These are phyloP conservation scores for Falco berigora DNA, from an alignment of 2,797 vertebrate species.

Conservation along the genomic window DNA sequence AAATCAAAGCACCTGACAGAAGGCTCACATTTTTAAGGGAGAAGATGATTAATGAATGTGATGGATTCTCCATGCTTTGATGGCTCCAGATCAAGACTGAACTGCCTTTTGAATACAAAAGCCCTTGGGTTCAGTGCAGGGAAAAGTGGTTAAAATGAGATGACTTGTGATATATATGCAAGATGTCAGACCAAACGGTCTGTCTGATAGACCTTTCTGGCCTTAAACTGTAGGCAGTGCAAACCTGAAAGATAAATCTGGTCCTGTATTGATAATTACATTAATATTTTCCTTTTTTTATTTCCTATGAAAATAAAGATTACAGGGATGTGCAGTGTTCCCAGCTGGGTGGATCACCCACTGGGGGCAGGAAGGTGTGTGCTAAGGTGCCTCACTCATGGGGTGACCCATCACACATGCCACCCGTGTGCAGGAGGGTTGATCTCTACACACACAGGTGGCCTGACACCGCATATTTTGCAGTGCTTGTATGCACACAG, in stretches of 20 bases:
- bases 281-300: background rate
- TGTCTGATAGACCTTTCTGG: background rate
- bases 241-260: background rate
- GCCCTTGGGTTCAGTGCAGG: background rate
- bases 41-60: background rate
- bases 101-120: background rate
- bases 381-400: accelerated
- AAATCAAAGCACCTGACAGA: background rate
- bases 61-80: constrained; percentile 5
- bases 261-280: background rate
- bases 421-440: accelerated
- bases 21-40: background rate
- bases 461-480: background rate
- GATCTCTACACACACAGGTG: background rate
- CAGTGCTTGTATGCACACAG: background rate
- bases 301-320: background rate
- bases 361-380: background rate
- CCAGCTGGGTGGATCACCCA: background rate
- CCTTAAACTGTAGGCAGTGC: background rate
- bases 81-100: constrained; percentile 18
- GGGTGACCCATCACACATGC: background rate
- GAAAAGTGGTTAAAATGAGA: background rate
- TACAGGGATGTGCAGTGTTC: background rate
- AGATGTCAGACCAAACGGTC: background rate
- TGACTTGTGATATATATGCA: background rate